Conservation (phyloP, 2,797 vertebrate species). For the Crocodylus rhombifer region DNA sequence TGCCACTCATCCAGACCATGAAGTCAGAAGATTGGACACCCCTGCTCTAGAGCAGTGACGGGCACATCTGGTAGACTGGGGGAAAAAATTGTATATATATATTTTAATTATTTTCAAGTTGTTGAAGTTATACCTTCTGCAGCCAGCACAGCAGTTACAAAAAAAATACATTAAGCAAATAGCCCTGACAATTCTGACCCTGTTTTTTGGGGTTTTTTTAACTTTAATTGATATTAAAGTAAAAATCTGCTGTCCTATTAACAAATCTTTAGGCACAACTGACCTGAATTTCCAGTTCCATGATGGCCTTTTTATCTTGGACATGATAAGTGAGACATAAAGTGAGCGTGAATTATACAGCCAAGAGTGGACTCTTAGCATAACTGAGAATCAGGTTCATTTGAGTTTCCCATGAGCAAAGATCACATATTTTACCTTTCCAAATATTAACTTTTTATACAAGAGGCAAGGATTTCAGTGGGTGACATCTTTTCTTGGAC, state of each 20-base stretch:
- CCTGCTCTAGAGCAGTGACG: no score
- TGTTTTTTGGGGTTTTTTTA: not conserved
- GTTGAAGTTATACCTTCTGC: not conserved
- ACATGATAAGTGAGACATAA: not conserved
- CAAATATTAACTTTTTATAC: constrained; percentile 35
- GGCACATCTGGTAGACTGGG: not conserved
- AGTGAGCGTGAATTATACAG: not conserved
- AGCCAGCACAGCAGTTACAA: constrained; percentile 3
- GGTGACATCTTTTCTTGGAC: no score
- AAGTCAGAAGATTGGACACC: no score
- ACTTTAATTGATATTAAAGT: not conserved
- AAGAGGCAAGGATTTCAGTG: no score
- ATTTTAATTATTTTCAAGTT: not conserved
- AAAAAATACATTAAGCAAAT: not conserved
- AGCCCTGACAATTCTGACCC: rapidly evolving
- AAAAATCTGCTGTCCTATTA: not conserved
- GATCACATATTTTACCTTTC: constrained; percentile 38
- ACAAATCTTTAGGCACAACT: not conserved
- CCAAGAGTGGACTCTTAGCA: not conserved
- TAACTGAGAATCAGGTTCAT: constrained; percentile 10
- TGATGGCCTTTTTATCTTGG: not conserved
- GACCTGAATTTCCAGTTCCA: not conserved
- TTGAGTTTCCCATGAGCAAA: constrained; percentile 28
- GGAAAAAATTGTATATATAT: not conserved
- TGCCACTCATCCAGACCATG: no score